phyloP scores from a whole-genome alignment of 2,797 vertebrate species.

The Chromis chromis region DNA sequence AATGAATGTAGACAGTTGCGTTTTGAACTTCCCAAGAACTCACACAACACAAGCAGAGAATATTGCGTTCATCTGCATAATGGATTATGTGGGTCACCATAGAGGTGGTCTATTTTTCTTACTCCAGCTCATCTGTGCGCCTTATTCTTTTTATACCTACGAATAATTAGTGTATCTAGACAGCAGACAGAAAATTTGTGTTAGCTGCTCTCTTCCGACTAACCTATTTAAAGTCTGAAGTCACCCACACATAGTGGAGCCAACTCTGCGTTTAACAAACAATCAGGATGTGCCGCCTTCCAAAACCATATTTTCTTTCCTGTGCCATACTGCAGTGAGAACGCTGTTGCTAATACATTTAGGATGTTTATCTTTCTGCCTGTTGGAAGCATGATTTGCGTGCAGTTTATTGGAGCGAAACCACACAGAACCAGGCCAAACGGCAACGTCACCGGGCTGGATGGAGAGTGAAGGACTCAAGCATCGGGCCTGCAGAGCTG shows the following conservation, averaged over 20 bases:
- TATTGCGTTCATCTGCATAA: slow-evolving; percentile 75
- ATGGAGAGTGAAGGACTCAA: slow-evolving; percentile 19
- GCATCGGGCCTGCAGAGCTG: slow-evolving; percentile 26
- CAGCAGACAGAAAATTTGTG: slow-evolving; percentile 62
- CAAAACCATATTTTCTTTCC: slow-evolving; percentile 39
- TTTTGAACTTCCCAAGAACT: slow-evolving; percentile 56
- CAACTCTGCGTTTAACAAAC: slow-evolving; percentile 46
- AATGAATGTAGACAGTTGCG: slow-evolving; percentile 56
- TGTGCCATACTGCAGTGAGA: slow-evolving; percentile 32
- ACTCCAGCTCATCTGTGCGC: slow-evolving; percentile 70
- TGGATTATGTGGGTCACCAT: slow-evolving; percentile 81
- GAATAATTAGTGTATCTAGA: slow-evolving; percentile 78
- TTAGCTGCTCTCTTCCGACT: slow-evolving; percentile 59
- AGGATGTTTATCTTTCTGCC: slow-evolving; percentile 51
- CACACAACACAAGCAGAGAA: slow-evolving; percentile 56
- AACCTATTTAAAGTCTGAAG: slow-evolving; percentile 79
- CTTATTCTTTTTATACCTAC: slow-evolving; percentile 80
- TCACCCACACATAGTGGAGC: slow-evolving; percentile 46
- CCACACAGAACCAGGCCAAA: slow-evolving; percentile 44
- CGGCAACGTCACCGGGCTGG: slow-evolving; percentile 41
- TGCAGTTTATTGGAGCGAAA: slow-evolving; percentile 56
- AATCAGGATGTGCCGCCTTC: slow-evolving; percentile 37
- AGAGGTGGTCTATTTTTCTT: slow-evolving; percentile 81
- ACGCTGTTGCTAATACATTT: slow-evolving; percentile 34
- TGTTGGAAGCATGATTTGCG: slow-evolving; percentile 49